Percentiles rank a stretch among this genome's conserved stretches.
phyloP scores from a whole-genome alignment of 2,797 vertebrate genomes.

The Poeciliopsis infans region DNA sequence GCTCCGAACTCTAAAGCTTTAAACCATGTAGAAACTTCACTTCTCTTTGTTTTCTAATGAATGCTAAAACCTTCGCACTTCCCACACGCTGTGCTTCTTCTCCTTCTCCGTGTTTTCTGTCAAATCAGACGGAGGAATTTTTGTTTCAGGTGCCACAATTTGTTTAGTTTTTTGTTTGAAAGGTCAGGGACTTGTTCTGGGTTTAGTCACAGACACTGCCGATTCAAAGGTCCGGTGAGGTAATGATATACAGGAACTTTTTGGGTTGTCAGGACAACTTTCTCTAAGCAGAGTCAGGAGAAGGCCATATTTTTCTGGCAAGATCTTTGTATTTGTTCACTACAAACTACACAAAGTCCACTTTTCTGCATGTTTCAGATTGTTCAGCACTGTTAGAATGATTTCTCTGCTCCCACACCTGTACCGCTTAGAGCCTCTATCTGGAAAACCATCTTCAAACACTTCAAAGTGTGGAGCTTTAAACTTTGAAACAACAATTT shows the following conservation, averaged over 20 bases:
- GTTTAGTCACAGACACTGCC: constrained; percentile 32
- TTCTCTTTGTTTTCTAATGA: constrained; percentile 58
- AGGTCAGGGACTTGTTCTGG: background rate
- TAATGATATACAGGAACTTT: background rate
- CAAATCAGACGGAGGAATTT: constrained; percentile 35
- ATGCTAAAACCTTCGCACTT: constrained; percentile 69
- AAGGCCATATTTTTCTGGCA: background rate
- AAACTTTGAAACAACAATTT: background rate
- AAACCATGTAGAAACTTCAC: constrained; percentile 76
- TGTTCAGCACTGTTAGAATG: background rate
- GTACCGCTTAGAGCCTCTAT: background rate
- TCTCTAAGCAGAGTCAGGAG: background rate
- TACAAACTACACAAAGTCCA: background rate
- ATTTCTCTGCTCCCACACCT: background rate
- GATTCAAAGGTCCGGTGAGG: background rate
- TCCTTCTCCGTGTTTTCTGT: constrained; percentile 46
- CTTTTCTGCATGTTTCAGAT: constrained; percentile 15
- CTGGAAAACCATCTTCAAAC: background rate
- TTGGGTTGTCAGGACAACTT: constrained; percentile 6
- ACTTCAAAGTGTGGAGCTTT: background rate
- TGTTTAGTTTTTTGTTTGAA: constrained; percentile 2
- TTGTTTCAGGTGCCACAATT: constrained; percentile 29
- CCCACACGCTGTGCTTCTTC: constrained; percentile 65
- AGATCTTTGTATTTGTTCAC: background rate
- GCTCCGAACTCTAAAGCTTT: constrained; percentile 76